Percentiles rank a stretch among this genome's conserved stretches.
Evolutionary conservation across 2,113 vertebrate genomes (phyloP).

Genomic region (Callipepla squamata): DNA sequence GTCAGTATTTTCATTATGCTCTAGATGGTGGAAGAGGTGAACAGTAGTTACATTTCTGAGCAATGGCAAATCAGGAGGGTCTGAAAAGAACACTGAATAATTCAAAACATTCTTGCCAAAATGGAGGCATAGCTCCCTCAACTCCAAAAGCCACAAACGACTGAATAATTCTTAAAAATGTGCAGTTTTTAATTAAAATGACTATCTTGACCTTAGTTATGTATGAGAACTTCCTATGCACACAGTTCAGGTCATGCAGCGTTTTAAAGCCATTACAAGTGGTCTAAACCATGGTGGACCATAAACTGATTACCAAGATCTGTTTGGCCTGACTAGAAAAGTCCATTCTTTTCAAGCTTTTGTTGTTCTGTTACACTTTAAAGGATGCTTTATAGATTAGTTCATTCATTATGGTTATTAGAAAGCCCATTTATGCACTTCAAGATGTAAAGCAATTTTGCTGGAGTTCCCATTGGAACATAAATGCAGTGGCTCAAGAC

Average conservation of each 20-base stretch:
- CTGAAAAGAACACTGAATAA: neutral
- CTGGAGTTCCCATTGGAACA: neutral
- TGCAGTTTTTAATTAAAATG: neutral
- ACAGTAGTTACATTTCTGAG: neutral
- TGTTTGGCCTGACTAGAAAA: neutral
- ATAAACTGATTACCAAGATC: neutral
- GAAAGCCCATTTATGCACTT: neutral
- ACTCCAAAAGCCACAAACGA: neutral
- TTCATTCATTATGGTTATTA: neutral
- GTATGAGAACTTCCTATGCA: neutral
- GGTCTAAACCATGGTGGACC: neutral
- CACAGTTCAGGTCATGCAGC: neutral
- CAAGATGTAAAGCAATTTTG: neutral
- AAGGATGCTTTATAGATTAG: neutral
- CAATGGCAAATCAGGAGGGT: neutral
- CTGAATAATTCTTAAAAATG: neutral
- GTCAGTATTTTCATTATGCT: neutral
- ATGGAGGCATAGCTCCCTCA: accelerated
- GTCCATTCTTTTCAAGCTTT: neutral
- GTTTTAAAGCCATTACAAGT: neutral
- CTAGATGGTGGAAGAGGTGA: neutral
- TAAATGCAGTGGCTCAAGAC: neutral
- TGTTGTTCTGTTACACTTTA: neutral
- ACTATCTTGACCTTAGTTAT: neutral
- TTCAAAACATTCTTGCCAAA: neutral